Percentiles rank a stretch among this genome's conserved stretches.
Evolutionary conservation across 2,113 vertebrate species (phyloP).

Genomic region (Crotalus helleri): DNA sequence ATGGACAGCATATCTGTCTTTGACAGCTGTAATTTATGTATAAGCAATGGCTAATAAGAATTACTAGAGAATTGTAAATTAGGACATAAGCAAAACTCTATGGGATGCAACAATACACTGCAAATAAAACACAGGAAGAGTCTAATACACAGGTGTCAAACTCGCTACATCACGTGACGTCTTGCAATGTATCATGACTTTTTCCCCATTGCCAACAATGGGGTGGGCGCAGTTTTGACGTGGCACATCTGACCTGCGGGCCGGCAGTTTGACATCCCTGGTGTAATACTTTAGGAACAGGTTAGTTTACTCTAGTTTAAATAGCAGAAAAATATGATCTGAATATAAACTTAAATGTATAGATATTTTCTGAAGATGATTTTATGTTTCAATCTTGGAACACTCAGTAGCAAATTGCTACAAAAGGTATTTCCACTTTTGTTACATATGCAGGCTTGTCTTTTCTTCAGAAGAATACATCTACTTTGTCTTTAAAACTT

Average conservation of each 20-base stretch:
- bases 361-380: not conserved
- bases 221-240: no score
- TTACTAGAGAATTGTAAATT: not conserved
- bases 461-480: not conserved
- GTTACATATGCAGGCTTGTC: not conserved
- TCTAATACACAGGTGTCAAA: not conserved
- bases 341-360: not conserved
- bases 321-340: not conserved
- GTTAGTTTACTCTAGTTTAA: not conserved
- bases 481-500: not conserved
- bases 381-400: not conserved
- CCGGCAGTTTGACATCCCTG: no score
- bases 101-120: not conserved
- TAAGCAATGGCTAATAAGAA: not conserved
- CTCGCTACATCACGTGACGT: no score
- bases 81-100: not conserved
- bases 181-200: no score
- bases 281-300: not conserved
- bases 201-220: no score
- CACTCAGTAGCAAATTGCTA: not conserved
- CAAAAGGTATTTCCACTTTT: not conserved
- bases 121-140: not conserved
- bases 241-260: no score
- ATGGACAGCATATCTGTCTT: not conserved
- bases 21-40: not conserved